Evolutionary conservation across 2,113 vertebrate genomes (phyloP).

Genomic region (Colaptes auratus): DNA sequence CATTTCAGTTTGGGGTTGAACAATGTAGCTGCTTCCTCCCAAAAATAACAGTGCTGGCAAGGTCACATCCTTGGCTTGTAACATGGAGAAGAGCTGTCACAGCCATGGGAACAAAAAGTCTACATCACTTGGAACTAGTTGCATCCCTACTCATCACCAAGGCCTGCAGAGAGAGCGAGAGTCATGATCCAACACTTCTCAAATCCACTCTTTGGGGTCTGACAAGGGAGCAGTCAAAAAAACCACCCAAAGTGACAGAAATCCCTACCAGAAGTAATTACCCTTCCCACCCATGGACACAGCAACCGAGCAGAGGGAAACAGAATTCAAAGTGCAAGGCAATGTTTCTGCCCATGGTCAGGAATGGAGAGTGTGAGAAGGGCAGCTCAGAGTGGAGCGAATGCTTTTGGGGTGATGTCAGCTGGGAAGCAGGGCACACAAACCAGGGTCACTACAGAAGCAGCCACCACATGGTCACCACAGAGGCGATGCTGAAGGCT

Average conservation of each 20-base stretch:
- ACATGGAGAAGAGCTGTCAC: neutral
- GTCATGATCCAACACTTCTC: neutral
- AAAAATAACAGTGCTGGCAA: neutral
- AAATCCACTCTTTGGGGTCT: neutral
- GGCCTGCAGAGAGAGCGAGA: neutral
- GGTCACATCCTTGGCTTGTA: neutral
- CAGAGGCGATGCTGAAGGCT: slow-evolving; percentile 23
- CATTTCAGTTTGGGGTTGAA: slow-evolving; percentile 8
- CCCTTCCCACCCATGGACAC: neutral
- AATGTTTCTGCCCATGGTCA: neutral
- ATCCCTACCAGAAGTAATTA: neutral
- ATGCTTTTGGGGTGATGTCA: neutral
- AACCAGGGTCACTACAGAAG: slow-evolving; percentile 1
- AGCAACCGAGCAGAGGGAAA: neutral
- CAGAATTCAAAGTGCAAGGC: neutral
- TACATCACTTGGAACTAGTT: neutral
- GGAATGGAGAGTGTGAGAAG: neutral
- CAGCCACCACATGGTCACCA: slow-evolving; percentile 18
- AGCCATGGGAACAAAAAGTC: neutral
- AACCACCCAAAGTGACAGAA: neutral
- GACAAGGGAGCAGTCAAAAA: neutral
- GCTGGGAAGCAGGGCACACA: neutral
- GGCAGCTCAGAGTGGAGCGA: neutral
- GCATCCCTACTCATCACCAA: neutral
- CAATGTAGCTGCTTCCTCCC: neutral